Base-by-base conservation (phyloP, 2,888 invertebrate genomes). In the Dicyrtomina minuta region DNA sequence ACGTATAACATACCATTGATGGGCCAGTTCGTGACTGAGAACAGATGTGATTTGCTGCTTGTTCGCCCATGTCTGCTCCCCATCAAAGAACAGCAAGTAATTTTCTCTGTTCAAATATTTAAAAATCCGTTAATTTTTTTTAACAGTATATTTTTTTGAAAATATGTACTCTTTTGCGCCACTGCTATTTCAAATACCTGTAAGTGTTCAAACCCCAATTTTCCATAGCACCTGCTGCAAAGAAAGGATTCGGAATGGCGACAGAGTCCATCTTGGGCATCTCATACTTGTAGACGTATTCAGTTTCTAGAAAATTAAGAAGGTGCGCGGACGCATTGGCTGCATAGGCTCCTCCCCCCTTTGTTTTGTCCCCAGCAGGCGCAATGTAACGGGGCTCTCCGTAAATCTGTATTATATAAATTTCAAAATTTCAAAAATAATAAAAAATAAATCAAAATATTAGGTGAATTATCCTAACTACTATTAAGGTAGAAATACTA, bases 241-340 rank as follows among this genome's bases (percentile, higher is more conserved):
- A 77, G 46, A 70, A 64, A 26, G 39, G 22, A 15, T 44, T 53
- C 8, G 74, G 71, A 12, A 76, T 49, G 1, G 73, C 61, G 15
- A 76, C 70, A 33, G 75, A 71, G 27, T 78, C 75, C 75, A 78
- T 74, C 68, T 78, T 76, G 1, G 65, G 68, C 39, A 76, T 33
- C 8, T 33, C 33, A 8, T 33, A 33, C 8, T 3, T 3, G 33
- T 33, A 33, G 33, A 33, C 33, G 33, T 33, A 33, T 8, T 33
- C n/a, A 0, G 53, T 20, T n/a, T 68, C 62, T 15, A 55, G 61
- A 20, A 27, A 24, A 46, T 72, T 69, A 20, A 75, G 70, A 20
- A 74, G 64, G 12, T 71, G n/a, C 26, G 73, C 70, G 0, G 75
- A 71, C 1, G 70, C 66, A 51, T 73, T 70, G 10, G 66, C 62